Evolutionary conservation across 2,888 invertebrate species (phyloP), one percentile per base, ranked within the genome.

Genomic region (Perdita meconis): DNA sequence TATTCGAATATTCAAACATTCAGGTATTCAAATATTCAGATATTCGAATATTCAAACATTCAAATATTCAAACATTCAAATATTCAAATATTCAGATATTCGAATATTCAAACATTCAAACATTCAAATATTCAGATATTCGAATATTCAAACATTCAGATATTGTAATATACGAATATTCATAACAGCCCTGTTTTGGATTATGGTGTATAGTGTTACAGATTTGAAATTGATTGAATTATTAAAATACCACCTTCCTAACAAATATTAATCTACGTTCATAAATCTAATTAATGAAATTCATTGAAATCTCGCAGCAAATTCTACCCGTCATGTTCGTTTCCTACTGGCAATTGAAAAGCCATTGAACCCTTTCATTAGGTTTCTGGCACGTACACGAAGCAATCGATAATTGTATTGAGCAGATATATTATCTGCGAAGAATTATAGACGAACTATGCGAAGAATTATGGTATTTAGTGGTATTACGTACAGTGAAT

Each of bases 331-430:
- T 59, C 42, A 56, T 47, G 47, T 68, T 59, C 56, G 66, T 59
- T 73, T 66, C 59, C 66, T 68, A 68, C 36, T 67, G 24, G 26
- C 44, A 67, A 84, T 69, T 56, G 79, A 73, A 82, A 80, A 75
- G 78, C 75, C 71, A 73, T 71, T 80, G 77, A 84, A 82, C 75
- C 75, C 65, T 70, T 84, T 84, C 78, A 84, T 82, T 80, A 78
- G 65, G 70, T 53, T 75, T 34, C 68, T 47, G 83, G 84, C 80
- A 84, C 83, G 84, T 84, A 68, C 79, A 69, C 51, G 19, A 55
- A 56, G 53, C 60, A 63, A 74, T 79, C 81, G 78, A 83, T 81
- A 73, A 74, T 56, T 74, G 66, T 50, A 40, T 53, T 30, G 42
- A 26, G 66, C 66, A 47, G 44, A 55, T 53, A 47, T 67, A 60